Evolutionary conservation across 2,888 invertebrate species (phyloP).

Genomic region (Drosophila ezoana): DNA sequence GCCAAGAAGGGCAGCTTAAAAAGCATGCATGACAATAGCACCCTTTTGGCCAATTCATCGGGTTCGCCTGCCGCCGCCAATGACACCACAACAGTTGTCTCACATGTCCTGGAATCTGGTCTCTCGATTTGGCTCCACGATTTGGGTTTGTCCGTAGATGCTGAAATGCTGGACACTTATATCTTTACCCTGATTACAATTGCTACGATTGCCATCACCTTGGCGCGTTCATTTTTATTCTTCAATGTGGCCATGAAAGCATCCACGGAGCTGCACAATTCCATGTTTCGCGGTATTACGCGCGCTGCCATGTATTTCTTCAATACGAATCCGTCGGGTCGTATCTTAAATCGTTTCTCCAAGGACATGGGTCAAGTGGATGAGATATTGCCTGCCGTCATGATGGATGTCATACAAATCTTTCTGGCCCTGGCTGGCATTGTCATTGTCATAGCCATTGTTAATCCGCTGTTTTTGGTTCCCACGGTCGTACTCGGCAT

Average conservation of each 20-base stretch:
- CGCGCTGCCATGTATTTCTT: constrained; percentile 94
- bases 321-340: constrained; percentile 93
- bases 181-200: constrained; percentile 86
- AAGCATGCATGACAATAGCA: constrained; percentile 32
- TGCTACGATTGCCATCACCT: constrained; percentile 83
- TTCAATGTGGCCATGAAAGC: constrained; percentile 89
- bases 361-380: constrained; percentile 91
- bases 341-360: constrained; percentile 94
- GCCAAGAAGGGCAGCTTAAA: constrained; percentile 61
- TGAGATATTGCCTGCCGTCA: constrained; percentile 84
- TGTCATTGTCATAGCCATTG: constrained; percentile 90
- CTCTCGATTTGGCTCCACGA: constrained; percentile 61
- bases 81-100: constrained; percentile 31
- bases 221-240: constrained; percentile 85
- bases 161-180: constrained; percentile 84
- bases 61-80: constrained; percentile 28
- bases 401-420: constrained; percentile 88
- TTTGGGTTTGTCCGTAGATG: constrained; percentile 62
- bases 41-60: constrained; percentile 13
- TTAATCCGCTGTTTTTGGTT: constrained; percentile 90
- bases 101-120: constrained; percentile 51
- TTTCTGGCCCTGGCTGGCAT: constrained; percentile 93
- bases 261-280: constrained; percentile 91
- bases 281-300: constrained; percentile 93
- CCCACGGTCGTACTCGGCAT: constrained; percentile 90